These are phyloP conservation scores for Hipparchia semele DNA, from an alignment of 2,888 invertebrate genomes.

Conservation along the genomic window DNA sequence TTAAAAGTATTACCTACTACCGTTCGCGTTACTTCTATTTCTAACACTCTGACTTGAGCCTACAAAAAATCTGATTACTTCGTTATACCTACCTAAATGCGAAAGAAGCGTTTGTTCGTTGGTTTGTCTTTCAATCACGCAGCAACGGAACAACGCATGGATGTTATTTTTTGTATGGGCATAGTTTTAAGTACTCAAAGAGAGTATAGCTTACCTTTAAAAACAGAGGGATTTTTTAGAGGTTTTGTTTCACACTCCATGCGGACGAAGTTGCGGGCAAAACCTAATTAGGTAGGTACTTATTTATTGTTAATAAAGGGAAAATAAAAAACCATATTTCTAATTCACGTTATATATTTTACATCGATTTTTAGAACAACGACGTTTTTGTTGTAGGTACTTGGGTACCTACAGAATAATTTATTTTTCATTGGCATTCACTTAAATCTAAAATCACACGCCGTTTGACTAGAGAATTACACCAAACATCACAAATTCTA, in stretches of 20 bases:
- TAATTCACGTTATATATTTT: slow-evolving; percentile 54
- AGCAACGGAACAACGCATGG: too few species aligned
- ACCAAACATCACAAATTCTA: slow-evolving; percentile 19
- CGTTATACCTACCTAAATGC: too few species aligned
- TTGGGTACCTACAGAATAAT: slow-evolving; percentile 17
- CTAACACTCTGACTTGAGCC: too few species aligned
- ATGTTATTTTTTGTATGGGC: too few species aligned
- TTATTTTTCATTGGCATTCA: not conserved
- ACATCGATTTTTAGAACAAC: slow-evolving; percentile 68
- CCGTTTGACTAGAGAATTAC: slow-evolving; percentile 41
- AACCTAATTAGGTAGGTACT: not conserved
- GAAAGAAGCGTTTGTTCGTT: too few species aligned
- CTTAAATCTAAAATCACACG: slow-evolving; percentile 36
- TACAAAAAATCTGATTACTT: too few species aligned
- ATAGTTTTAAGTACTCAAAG: too few species aligned
- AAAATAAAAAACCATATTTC: slow-evolving; percentile 37
- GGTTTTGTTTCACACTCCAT: not conserved
- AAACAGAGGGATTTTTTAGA: not conserved
- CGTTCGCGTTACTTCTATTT: too few species aligned
- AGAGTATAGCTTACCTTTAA: too few species aligned
- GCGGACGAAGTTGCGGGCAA: too few species aligned
- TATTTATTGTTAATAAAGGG: not conserved
- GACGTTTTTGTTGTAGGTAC: slow-evolving; percentile 15
- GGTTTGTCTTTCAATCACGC: too few species aligned
- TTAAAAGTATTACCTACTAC: too few species aligned